A percentile compares a stretch with the other conserved stretches of the same genome.
These are phyloP conservation scores for Tetrapedia diversipes DNA, from an alignment of 2,888 invertebrate species.

Conservation along the genomic window DNA sequence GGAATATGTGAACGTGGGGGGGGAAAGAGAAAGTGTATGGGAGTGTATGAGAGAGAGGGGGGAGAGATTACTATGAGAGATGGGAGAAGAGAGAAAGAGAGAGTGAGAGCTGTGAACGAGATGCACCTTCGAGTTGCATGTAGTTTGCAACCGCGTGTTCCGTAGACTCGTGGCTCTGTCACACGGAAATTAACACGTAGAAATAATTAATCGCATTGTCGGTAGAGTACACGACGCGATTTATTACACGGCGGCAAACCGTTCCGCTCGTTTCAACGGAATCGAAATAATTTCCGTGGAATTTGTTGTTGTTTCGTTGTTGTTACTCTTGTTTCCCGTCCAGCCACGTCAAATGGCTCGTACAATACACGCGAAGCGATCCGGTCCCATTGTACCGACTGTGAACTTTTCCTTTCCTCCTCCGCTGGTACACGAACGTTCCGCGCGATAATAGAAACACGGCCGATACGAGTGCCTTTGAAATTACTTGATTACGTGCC, in stretches of 20 bases:
- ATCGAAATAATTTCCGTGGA: conserved; percentile 22
- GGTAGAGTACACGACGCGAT: conserved; percentile 20
- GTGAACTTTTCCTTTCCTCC: not conserved
- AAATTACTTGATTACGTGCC: conserved; percentile 21
- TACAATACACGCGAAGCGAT: no score
- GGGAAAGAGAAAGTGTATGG: no score
- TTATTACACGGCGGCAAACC: conserved; percentile 10
- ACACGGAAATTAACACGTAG: conserved; percentile 37
- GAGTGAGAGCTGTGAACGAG: not conserved
- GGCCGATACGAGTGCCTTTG: conserved; percentile 6
- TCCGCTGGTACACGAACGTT: conserved; percentile 3
- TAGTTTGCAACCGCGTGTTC: conserved; percentile 16
- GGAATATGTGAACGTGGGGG: no score
- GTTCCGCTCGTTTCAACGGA: not conserved
- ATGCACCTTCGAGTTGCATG: not conserved
- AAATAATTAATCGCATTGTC: conserved; percentile 46
- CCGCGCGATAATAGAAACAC: conserved; percentile 16
- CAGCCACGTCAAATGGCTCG: conserved; percentile 16
- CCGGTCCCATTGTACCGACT: no score
- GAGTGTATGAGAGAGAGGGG: no score
- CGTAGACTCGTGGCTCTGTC: conserved; percentile 12
- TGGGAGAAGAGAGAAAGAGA: not conserved
- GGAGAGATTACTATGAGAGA: no score
- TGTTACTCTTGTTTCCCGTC: no score
- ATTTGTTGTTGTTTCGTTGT: no score